These are phyloP conservation scores for Plutomurus gul DNA, from an alignment of 1,140 invertebrate genomes.

Conservation along the genomic window DNA sequence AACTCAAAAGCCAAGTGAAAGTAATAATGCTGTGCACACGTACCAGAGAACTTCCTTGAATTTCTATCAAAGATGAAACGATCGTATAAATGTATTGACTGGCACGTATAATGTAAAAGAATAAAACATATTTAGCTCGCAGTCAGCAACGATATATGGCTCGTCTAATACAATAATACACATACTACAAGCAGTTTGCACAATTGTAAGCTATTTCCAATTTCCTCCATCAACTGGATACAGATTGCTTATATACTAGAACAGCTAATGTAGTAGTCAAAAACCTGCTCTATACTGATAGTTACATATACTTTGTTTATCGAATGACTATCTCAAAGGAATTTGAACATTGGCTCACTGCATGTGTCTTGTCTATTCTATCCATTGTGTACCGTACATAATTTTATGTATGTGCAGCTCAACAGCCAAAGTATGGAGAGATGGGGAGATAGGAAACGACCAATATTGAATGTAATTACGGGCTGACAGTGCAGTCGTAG, in stretches of 20 bases:
- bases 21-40: conserved; percentile 3
- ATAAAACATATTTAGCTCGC: neutral
- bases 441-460: neutral
- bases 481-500: conserved; percentile 1
- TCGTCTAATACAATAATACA: neutral
- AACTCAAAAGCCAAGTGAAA: conserved; percentile 5
- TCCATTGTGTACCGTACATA: too few species aligned
- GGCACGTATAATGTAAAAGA: conserved; percentile 6
- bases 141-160: too few species aligned
- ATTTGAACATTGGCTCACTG: too few species aligned
- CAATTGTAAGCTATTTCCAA: conserved; percentile 7
- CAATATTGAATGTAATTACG: conserved; percentile 32
- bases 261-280: neutral
- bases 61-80: conserved; percentile 11
- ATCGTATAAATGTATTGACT: conserved; percentile 17
- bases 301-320: too few species aligned
- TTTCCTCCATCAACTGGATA: neutral
- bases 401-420: too few species aligned
- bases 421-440: too few species aligned
- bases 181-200: too few species aligned
- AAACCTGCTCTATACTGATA: too few species aligned
- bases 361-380: too few species aligned
- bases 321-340: too few species aligned
- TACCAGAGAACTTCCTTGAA: conserved; percentile 19
- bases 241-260: neutral